A percentile compares a stretch with the other conserved stretches of the same genome.
phyloP scores from a whole-genome alignment of 2,113 vertebrate species.

The Hoplias malabaricus region DNA sequence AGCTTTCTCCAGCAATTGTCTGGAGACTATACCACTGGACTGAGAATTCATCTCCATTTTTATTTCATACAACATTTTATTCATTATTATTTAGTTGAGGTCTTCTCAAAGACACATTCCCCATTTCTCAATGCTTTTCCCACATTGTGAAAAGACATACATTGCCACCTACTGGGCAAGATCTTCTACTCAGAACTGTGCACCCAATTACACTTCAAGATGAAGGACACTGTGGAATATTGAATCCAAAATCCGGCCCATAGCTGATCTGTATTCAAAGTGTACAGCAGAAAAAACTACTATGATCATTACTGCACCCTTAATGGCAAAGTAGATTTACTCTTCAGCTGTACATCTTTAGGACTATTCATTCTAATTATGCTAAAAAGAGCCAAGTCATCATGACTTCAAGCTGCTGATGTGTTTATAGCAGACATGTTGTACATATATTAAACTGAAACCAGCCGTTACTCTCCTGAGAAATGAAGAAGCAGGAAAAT shows the following conservation, averaged over 20 bases:
- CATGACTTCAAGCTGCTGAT: background rate
- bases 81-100: background rate
- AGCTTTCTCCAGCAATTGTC: background rate
- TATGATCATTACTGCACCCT: background rate
- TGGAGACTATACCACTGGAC: background rate
- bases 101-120: background rate
- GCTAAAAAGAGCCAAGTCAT: background rate
- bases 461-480: background rate
- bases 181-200: too few relatives aligned
- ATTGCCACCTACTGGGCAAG: slow-evolving; percentile 38
- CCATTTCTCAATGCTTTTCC: background rate
- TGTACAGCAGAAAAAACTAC: background rate
- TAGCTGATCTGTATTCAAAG: background rate
- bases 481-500: background rate
- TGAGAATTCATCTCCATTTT: background rate
- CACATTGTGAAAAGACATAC: background rate
- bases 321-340: background rate
- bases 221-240: background rate
- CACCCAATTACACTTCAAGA: too few relatives aligned
- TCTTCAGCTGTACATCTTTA: background rate
- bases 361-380: background rate
- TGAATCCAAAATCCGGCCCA: background rate
- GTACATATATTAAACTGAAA: background rate
- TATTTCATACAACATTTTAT: background rate
- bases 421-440: background rate